These are phyloP conservation scores for Zosterops hypoxanthus DNA, from an alignment of 2,113 vertebrate genomes.

Conservation along the genomic window DNA sequence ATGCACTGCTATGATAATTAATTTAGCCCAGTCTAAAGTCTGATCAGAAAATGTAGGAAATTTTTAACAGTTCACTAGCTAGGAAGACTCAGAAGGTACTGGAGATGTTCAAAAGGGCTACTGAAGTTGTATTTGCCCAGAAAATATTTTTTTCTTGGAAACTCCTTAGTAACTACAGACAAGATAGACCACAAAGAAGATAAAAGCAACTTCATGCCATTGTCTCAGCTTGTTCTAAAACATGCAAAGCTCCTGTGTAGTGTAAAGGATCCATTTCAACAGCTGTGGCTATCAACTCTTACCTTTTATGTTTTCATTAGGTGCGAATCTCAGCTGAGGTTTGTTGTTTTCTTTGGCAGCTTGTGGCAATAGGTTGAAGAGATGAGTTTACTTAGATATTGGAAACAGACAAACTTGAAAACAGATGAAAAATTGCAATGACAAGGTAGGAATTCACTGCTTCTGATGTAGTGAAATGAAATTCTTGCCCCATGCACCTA, in stretches of 20 bases:
- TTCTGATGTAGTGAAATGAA: conserved; percentile 35
- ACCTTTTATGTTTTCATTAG: conserved; percentile 16
- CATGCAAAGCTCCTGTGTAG: not conserved
- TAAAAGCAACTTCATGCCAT: not conserved
- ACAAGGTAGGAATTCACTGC: not conserved
- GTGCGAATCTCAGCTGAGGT: not conserved
- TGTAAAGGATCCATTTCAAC: not conserved
- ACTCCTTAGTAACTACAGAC: not conserved
- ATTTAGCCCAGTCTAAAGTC: not conserved
- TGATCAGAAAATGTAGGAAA: not conserved
- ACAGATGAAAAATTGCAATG: conserved; percentile 20
- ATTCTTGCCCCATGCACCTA: not conserved
- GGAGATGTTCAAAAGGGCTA: not conserved
- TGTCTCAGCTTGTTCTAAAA: not conserved
- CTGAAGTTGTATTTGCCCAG: not conserved
- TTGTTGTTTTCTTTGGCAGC: not conserved
- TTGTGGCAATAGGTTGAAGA: not conserved
- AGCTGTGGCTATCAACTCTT: conserved; percentile 6
- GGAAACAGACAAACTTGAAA: conserved; percentile 8
- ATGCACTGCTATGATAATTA: not conserved
- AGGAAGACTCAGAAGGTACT: not conserved
- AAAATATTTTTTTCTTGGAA: not conserved
- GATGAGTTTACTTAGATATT: not conserved
- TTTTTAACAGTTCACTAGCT: not conserved
- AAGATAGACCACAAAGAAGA: not conserved